A percentile compares a stretch with the other conserved stretches of the same genome.
phyloP scores from a whole-genome alignment of 2,797 vertebrate genomes.

The Chelidonichthys spinosus region DNA sequence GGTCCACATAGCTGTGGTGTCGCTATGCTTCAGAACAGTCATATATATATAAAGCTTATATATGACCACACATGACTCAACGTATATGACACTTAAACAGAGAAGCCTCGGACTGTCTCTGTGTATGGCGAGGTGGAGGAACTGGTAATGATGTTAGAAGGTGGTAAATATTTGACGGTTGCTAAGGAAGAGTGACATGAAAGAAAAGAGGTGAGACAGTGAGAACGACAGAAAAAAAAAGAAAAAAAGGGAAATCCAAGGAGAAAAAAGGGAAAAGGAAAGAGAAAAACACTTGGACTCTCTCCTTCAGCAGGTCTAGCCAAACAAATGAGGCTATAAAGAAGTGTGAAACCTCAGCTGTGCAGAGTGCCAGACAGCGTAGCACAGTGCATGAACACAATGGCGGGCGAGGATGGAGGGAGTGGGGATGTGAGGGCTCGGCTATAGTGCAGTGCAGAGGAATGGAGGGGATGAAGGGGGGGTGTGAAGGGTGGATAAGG shows the following conservation, averaged over 20 bases:
- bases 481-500: constrained; percentile 21
- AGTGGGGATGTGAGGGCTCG: constrained; percentile 18
- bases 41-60: constrained; percentile 81
- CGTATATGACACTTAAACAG: constrained; percentile 60
- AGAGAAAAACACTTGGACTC: constrained; percentile 52
- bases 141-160: constrained; percentile 43
- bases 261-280: constrained; percentile 19
- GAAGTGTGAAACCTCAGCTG: constrained; percentile 72
- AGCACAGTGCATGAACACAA: constrained; percentile 60
- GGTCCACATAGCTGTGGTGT: constrained; percentile 73
- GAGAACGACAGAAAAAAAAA: constrained; percentile 32
- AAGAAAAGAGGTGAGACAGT: constrained; percentile 42
- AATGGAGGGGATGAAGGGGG: constrained; percentile 27
- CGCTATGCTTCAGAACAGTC: constrained; percentile 77
- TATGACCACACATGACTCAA: constrained; percentile 70
- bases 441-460: constrained; percentile 19
- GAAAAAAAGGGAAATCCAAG: constrained; percentile 21
- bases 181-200: constrained; percentile 62
- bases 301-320: constrained; percentile 42
- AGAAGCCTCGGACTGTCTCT: constrained; percentile 64
- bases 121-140: constrained; percentile 52
- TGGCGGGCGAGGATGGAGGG: constrained; percentile 41
- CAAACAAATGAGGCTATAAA: constrained; percentile 70
- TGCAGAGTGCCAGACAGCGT: constrained; percentile 60
- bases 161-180: constrained; percentile 70